A percentile compares a stretch with the other conserved stretches of the same genome.
Conservation (phyloP, 2,797 vertebrate genomes). For the Acipenser oxyrinchus region DNA sequence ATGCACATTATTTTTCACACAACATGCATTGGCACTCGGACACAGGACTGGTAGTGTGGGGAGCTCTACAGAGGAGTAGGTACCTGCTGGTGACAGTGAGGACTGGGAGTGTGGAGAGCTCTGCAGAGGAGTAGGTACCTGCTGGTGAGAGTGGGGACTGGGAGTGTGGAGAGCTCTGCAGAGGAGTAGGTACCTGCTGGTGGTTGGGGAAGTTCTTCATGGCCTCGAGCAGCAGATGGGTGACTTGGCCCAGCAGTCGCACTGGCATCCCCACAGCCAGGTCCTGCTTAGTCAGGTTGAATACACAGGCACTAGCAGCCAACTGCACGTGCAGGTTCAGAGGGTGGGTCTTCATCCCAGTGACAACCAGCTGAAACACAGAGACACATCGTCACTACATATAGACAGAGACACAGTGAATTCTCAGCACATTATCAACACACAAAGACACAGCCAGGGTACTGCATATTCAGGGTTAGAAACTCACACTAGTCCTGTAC, state of each 20-base stretch:
- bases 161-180: not conserved
- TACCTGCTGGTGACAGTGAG: too few relatives aligned
- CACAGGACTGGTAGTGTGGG: too few relatives aligned
- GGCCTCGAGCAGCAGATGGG: constrained; percentile 88
- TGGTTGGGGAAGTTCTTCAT: constrained; percentile 98
- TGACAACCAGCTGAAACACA: constrained; percentile 75
- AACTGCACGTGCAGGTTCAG: constrained; percentile 91
- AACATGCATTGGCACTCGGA: too few relatives aligned
- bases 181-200: constrained; percentile 71
- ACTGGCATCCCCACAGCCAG: constrained; percentile 91
- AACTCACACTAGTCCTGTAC: too few relatives aligned
- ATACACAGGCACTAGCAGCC: constrained; percentile 94
- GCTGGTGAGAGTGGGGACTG: too few relatives aligned
- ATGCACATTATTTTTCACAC: too few relatives aligned
- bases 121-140: too few relatives aligned
- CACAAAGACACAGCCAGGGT: not conserved
- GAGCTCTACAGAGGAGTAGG: too few relatives aligned
- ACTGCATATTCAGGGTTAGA: too few relatives aligned
- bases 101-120: too few relatives aligned
- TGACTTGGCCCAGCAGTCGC: constrained; percentile 79
- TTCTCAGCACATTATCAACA: not conserved
- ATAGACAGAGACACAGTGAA: not conserved
- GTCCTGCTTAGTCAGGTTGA: constrained; percentile 97
- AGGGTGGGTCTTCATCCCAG: constrained; percentile 95
- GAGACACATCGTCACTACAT: not conserved